Conservation (phyloP, 1,140 invertebrate genomes). For the Nasonia giraulti region DNA sequence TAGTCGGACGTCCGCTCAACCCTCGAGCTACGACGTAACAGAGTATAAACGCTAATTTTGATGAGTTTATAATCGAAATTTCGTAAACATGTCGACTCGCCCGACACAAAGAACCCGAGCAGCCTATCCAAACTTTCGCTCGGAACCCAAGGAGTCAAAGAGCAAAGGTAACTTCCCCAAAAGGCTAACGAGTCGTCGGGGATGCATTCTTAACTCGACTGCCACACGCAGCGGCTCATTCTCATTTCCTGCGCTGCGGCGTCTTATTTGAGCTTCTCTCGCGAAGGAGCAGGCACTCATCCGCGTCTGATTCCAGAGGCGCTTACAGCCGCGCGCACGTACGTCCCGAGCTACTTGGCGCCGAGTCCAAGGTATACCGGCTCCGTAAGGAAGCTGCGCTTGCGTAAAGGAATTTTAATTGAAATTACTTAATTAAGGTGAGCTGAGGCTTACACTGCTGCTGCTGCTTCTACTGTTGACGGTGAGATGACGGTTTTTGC, state of each 20-base stretch:
- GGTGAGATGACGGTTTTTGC: background rate
- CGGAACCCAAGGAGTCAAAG: background rate
- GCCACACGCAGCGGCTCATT: background rate
- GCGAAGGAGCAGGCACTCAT: background rate
- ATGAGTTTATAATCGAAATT: too few species aligned
- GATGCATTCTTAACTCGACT: background rate
- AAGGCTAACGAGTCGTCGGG: conserved; percentile 32
- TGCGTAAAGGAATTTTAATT: conserved; percentile 63
- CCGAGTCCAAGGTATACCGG: background rate
- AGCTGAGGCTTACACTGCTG: background rate
- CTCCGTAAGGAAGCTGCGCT: conserved; percentile 45
- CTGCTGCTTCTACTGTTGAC: background rate
- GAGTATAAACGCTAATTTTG: too few species aligned
- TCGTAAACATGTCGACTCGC: too few species aligned
- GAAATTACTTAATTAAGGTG: conserved; percentile 63
- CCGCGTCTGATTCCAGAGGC: background rate
- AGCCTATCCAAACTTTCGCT: background rate
- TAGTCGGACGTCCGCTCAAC: background rate
- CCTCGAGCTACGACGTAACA: background rate
- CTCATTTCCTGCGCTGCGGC: background rate
- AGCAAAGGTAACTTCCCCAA: background rate
- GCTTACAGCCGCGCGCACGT: conserved; percentile 17
- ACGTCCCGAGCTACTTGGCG: background rate
- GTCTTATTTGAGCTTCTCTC: background rate
- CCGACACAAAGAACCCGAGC: too few species aligned